Evolutionary conservation across 2,888 invertebrate species (phyloP), one percentile per base, ranked within the genome.

Genomic region (Thereva nobilitata): DNA sequence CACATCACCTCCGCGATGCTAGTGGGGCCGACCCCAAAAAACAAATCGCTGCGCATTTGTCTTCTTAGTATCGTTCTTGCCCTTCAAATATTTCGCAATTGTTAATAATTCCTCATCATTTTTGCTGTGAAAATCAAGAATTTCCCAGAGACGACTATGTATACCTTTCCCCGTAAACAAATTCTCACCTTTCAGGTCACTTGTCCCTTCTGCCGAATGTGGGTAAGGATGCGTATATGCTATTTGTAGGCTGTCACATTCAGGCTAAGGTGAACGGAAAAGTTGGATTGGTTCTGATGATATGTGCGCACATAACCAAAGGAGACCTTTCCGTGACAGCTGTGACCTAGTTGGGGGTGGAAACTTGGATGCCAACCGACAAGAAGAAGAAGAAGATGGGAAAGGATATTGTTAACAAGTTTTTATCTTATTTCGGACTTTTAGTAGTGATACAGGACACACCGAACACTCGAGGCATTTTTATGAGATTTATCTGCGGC

Each of bases 291-390:
- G 47, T 40, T 59, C 35, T 37, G 42, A 8, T 12, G 56, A 42
- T 56, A 56, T 56, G 56, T 56, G 56, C 56, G 44, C 44, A 56
- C 23, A 23, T 23, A 56, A n/a, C 34, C 44, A 38, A 37, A n/a
- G 59, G 49, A 49, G 38, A 59, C 49, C 49, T 49, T 45, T 59
- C 49, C 49, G 49, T 59, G 59, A 59, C 59, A 59, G 59, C 59
- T 59, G 59, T 59, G 59, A 59, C 59, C 59, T 59, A 59, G n/a
- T 38, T 59, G 40, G 9, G 41, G 23, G 38, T 8, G 45, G 38
- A 38, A 38, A 49, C 59, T 59, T 23, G 23, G 23, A 23, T 23
- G 23, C 23, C 23, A 23, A 2, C 23, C 23, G 23, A 23, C 23
- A 23, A n/a, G n/a, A n/a, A n/a, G 23, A 23, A 23, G 23, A 23